Evolutionary conservation across 1,140 invertebrate species (phyloP).

Genomic region (Rhynchophorus ferrugineus): DNA sequence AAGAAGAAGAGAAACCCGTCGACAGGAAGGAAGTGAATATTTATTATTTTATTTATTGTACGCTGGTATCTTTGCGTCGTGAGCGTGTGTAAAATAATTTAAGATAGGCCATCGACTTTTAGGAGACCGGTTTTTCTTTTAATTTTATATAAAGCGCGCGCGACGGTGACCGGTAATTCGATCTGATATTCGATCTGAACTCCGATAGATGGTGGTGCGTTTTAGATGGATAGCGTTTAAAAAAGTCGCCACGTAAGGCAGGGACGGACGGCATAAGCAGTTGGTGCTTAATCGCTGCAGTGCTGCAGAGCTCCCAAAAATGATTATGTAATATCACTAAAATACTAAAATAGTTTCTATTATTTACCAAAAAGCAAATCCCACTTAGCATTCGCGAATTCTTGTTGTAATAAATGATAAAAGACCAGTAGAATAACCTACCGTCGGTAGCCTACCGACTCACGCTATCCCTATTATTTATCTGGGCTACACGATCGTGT

Average conservation of each 20-base stretch:
- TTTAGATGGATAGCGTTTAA: conserved; percentile 13
- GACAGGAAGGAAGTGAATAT: conserved; percentile 30
- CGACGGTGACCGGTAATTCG: conserved; percentile 19
- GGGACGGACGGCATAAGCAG: conserved; percentile 2
- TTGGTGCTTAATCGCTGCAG: no score
- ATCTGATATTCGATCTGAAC: no score
- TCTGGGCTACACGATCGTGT: no score
- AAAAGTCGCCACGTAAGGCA: neutral
- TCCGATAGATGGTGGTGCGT: conserved; percentile 23
- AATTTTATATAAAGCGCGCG: conserved; percentile 26
- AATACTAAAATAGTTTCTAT: no score
- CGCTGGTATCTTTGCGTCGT: conserved; percentile 6
- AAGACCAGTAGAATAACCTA: no score
- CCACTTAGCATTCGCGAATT: no score
- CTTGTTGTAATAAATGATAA: no score
- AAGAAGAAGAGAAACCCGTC: conserved; percentile 11
- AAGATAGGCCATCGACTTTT: conserved; percentile 27
- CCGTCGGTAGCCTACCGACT: no score
- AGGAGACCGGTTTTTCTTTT: conserved; percentile 24
- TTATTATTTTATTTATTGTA: conserved; percentile 31
- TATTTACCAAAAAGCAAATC: no score
- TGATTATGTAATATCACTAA: no score
- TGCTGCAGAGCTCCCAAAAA: no score
- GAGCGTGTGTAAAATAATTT: conserved; percentile 31
- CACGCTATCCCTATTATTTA: no score